A percentile compares a stretch with the other conserved stretches of the same genome.
phyloP scores from a whole-genome alignment of 2,797 vertebrate genomes.

The Rhincodon typus region DNA sequence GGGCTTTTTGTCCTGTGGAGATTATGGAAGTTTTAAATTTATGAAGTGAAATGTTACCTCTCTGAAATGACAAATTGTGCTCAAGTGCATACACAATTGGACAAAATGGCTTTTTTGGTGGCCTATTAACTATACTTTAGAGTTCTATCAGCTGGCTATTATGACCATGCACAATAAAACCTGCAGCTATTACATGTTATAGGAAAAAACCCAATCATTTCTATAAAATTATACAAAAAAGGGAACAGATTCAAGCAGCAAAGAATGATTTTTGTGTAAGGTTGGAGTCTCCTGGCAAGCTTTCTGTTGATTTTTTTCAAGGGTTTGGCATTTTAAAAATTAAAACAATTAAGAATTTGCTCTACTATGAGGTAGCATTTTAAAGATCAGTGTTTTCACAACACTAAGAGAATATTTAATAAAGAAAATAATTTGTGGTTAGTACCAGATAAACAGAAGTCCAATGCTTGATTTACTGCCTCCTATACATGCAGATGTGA shows the following conservation, averaged over 20 bases:
- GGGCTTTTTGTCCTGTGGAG: constrained; percentile 15
- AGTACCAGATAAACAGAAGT: not conserved
- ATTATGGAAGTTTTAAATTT: constrained; percentile 31
- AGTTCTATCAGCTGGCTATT: constrained; percentile 13
- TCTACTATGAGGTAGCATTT: not conserved
- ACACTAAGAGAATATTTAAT: not conserved
- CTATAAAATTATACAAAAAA: not conserved
- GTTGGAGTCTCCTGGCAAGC: not conserved
- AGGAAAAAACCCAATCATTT: not conserved
- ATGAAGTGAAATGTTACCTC: not conserved
- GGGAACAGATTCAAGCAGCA: not conserved
- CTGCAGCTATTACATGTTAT: not conserved
- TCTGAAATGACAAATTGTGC: constrained; percentile 27
- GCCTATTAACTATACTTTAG: constrained; percentile 30
- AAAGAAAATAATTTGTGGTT: not conserved
- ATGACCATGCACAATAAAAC: not conserved
- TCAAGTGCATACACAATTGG: constrained; percentile 24
- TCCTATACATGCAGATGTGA: not conserved
- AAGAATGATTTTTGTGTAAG: not conserved
- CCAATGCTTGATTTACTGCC: not conserved
- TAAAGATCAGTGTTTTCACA: not conserved
- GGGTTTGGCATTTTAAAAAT: not conserved
- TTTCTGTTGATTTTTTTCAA: not conserved
- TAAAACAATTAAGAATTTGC: not conserved
- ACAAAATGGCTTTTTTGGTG: constrained; percentile 10